Evolutionary conservation across 2,113 vertebrate genomes (phyloP).

Genomic region (Caretta caretta): DNA sequence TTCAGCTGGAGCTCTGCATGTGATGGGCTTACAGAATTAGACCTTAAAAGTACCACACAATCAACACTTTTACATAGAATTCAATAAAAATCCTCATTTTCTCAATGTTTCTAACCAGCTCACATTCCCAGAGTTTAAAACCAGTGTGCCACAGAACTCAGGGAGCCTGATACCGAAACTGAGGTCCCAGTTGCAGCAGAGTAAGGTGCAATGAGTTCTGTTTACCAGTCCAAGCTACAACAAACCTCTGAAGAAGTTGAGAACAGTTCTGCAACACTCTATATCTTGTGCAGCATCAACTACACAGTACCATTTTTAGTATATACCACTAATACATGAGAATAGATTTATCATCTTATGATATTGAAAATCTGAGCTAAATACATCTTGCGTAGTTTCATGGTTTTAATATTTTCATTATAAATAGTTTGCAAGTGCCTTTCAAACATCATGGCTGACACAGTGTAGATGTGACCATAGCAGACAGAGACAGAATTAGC

Average conservation of each 20-base stretch:
- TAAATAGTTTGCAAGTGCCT: conserved; percentile 57
- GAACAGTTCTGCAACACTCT: not conserved
- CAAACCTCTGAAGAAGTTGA: not conserved
- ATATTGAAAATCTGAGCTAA: conserved; percentile 44
- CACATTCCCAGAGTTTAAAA: not conserved
- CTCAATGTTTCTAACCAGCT: not conserved
- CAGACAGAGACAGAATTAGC: conserved; percentile 61
- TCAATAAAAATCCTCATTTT: not conserved
- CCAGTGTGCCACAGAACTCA: not conserved
- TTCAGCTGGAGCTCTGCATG: not conserved
- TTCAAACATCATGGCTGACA: conserved; percentile 67
- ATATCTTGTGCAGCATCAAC: conserved; percentile 19
- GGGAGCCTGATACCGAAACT: not conserved
- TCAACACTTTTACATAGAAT: not conserved
- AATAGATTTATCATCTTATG: conserved; percentile 27
- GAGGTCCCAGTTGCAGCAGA: not conserved
- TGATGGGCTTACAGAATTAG: not conserved
- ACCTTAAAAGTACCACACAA: not conserved
- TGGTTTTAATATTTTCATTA: conserved; percentile 64
- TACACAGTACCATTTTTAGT: conserved; percentile 27
- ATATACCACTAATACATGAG: not conserved
- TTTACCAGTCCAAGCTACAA: not conserved
- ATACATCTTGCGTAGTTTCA: conserved; percentile 58
- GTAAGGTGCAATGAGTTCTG: not conserved
- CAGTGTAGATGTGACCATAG: conserved; percentile 61